Evolutionary conservation across 2,113 vertebrate species (phyloP).

Genomic region (Dicentrarchus labrax): DNA sequence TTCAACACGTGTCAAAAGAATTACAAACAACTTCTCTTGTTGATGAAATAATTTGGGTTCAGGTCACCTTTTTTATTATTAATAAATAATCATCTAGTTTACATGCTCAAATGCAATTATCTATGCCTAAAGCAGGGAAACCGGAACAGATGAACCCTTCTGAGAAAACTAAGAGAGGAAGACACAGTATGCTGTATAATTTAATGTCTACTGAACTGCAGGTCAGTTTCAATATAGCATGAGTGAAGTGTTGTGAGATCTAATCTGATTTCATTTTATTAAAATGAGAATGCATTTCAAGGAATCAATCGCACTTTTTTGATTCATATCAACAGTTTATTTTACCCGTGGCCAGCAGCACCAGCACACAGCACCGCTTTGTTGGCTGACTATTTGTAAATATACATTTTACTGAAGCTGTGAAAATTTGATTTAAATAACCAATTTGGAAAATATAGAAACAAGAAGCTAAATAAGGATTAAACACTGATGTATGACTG

Average conservation of each 20-base stretch:
- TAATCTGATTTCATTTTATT: constrained; percentile 79
- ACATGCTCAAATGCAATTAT: constrained; percentile 38
- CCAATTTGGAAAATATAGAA: constrained; percentile 5
- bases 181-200: constrained; percentile 57
- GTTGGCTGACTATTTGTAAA: constrained; percentile 25
- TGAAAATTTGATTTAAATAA: constrained; percentile 29
- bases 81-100: constrained; percentile 37
- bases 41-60: constrained; percentile 16
- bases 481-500: neutral
- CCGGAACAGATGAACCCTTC: constrained; percentile 16
- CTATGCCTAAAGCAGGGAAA: constrained; percentile 41
- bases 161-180: constrained; percentile 29
- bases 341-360: constrained; percentile 35
- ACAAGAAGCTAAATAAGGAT: neutral
- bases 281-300: constrained; percentile 74
- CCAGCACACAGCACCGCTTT: neutral
- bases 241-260: constrained; percentile 75
- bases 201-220: constrained; percentile 63
- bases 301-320: constrained; percentile 69
- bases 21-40: constrained; percentile 9
- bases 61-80: constrained; percentile 34
- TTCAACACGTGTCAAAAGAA: constrained; percentile 18
- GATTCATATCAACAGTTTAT: constrained; percentile 63
- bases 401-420: constrained; percentile 7
- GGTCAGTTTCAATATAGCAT: constrained; percentile 81